These are phyloP conservation scores for Glyphotaelius pellucidus DNA, from an alignment of 2,888 invertebrate genomes.

Conservation along the genomic window DNA sequence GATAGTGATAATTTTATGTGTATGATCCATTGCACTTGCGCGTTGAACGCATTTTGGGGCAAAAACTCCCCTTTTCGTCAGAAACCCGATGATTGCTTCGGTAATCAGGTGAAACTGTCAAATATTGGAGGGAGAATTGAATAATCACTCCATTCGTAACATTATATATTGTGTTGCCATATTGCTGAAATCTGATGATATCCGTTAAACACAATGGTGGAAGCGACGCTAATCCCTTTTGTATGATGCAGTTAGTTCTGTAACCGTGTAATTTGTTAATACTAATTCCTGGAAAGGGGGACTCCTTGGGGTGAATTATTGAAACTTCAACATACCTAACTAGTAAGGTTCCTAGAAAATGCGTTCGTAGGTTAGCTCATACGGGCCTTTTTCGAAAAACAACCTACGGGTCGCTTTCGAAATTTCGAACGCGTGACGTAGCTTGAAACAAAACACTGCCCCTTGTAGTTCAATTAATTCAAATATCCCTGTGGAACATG, in stretches of 20 bases:
- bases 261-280: constrained; percentile 38
- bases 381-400: too few relatives aligned
- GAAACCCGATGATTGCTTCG: constrained; percentile 22
- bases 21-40: background rate
- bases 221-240: constrained; percentile 61
- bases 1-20: background rate
- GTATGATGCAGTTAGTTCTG: constrained; percentile 25
- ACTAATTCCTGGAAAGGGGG: background rate
- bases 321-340: background rate
- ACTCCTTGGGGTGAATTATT: background rate
- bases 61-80: background rate
- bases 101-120: constrained; percentile 57
- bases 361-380: too few relatives aligned
- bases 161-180: constrained; percentile 49
- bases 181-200: constrained; percentile 60
- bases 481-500: too few relatives aligned
- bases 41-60: background rate
- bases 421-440: too few relatives aligned
- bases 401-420: too few relatives aligned
- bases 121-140: constrained; percentile 48
- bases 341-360: too few relatives aligned
- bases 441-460: too few relatives aligned
- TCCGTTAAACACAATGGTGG: constrained; percentile 63
- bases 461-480: too few relatives aligned
- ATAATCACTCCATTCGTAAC: constrained; percentile 52